These are phyloP conservation scores for Melanotaenia trifasciata DNA, from an alignment of 2,797 vertebrate genomes.

Conservation along the genomic window DNA sequence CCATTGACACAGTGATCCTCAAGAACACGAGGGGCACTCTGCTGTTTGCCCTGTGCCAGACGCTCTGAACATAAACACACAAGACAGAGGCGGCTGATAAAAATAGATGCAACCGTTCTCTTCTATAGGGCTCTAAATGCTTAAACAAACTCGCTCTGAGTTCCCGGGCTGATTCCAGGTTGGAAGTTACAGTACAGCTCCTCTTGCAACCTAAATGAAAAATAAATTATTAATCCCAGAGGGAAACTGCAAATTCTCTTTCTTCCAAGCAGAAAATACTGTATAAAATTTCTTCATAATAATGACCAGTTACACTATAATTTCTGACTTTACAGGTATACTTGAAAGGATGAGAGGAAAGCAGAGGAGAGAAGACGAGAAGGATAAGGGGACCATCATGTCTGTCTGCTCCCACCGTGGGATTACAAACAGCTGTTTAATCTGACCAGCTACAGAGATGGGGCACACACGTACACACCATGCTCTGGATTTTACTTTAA, in stretches of 20 bases:
- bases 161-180: constrained; percentile 34
- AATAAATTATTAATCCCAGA: background rate
- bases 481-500: constrained; percentile 82
- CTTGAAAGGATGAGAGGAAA: constrained; percentile 22
- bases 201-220: constrained; percentile 8
- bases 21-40: constrained; percentile 69
- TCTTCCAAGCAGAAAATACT: background rate
- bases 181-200: constrained; percentile 40
- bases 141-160: constrained; percentile 55
- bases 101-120: constrained; percentile 69
- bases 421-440: constrained; percentile 88
- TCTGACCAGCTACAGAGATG: constrained; percentile 82
- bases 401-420: constrained; percentile 70
- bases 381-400: constrained; percentile 46
- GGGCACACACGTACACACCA: constrained; percentile 63
- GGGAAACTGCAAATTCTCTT: background rate
- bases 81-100: constrained; percentile 65
- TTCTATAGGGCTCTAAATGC: constrained; percentile 54
- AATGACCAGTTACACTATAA: background rate
- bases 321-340: background rate
- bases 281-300: background rate
- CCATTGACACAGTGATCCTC: constrained; percentile 80
- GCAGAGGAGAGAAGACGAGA: constrained; percentile 28
- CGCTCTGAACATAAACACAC: constrained; percentile 75
- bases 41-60: constrained; percentile 67